A percentile compares a stretch with the other conserved stretches of the same genome.
phyloP scores from a whole-genome alignment of 2,888 invertebrate species.

The Branchellion lobata region DNA sequence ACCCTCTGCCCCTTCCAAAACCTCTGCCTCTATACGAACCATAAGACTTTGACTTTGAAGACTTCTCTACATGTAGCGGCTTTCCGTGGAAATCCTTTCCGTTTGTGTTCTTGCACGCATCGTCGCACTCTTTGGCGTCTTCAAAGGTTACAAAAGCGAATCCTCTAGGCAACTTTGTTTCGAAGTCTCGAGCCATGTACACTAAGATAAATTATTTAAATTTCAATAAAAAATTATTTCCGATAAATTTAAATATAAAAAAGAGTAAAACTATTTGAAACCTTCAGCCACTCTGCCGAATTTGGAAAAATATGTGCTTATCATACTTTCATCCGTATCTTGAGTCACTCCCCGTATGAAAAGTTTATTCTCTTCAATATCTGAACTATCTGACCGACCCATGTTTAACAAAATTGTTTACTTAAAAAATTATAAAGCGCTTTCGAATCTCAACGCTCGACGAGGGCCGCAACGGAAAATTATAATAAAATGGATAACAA shows the following conservation, averaged over 20 bases:
- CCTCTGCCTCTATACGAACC: conserved; percentile 20
- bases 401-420: conserved; percentile 14
- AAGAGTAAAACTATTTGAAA: neutral
- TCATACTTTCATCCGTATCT: conserved; percentile 34
- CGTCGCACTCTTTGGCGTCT: conserved; percentile 31
- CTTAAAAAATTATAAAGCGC: neutral
- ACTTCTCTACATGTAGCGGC: conserved; percentile 36
- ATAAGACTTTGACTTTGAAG: conserved; percentile 25
- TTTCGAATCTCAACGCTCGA: too few species aligned
- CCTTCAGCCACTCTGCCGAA: conserved; percentile 42
- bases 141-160: conserved; percentile 42
- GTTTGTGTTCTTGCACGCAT: conserved; percentile 36
- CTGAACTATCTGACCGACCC: conserved; percentile 28
- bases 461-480: too few species aligned
- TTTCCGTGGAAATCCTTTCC: conserved; percentile 41
- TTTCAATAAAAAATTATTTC: neutral
- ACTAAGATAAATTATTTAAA: conserved; percentile 4
- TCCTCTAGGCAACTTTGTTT: conserved; percentile 37
- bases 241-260: neutral
- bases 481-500: too few species aligned
- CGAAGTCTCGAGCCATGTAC: conserved; percentile 32
- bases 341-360: conserved; percentile 38
- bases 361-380: conserved; percentile 36
- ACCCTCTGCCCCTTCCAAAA: conserved; percentile 31
- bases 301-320: conserved; percentile 22